These are phyloP conservation scores for Sicus ferrugineus DNA, from an alignment of 2,888 invertebrate species.

Conservation along the genomic window DNA sequence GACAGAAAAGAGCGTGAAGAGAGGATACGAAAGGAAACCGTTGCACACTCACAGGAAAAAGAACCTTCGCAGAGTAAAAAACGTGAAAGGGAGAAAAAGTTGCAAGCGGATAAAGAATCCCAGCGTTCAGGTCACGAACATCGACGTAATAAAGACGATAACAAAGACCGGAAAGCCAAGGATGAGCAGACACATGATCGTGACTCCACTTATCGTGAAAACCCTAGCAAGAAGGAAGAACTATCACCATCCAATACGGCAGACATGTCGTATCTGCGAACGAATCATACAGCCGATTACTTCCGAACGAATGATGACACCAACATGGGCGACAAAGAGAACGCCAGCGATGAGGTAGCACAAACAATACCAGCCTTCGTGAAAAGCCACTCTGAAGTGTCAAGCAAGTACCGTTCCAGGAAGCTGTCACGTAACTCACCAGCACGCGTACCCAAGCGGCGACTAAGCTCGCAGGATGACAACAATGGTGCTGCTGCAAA, in stretches of 20 bases:
- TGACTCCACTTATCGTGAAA: conserved; percentile 42
- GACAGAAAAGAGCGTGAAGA: too few species aligned
- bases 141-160: conserved; percentile 58
- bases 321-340: conserved; percentile 56
- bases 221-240: conserved; percentile 39
- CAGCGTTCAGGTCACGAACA: conserved; percentile 41
- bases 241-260: conserved; percentile 27
- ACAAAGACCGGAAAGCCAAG: conserved; percentile 52
- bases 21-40: too few species aligned
- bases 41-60: too few species aligned
- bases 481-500: conserved; percentile 44
- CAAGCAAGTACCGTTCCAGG: conserved; percentile 52
- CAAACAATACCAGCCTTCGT: neutral
- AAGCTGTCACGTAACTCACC: conserved; percentile 60
- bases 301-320: conserved; percentile 45
- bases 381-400: neutral
- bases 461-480: conserved; percentile 81
- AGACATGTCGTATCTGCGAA: conserved; percentile 33
- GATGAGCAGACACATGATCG: conserved; percentile 59
- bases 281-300: conserved; percentile 42
- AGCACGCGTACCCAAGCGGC: conserved; percentile 68
- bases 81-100: neutral
- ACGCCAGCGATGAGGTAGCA: conserved; percentile 44
- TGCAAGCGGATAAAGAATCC: neutral
- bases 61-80: conserved; percentile 40